Evolutionary conservation across 2,113 vertebrate genomes (phyloP).

Genomic region (Sylvietta virens): DNA sequence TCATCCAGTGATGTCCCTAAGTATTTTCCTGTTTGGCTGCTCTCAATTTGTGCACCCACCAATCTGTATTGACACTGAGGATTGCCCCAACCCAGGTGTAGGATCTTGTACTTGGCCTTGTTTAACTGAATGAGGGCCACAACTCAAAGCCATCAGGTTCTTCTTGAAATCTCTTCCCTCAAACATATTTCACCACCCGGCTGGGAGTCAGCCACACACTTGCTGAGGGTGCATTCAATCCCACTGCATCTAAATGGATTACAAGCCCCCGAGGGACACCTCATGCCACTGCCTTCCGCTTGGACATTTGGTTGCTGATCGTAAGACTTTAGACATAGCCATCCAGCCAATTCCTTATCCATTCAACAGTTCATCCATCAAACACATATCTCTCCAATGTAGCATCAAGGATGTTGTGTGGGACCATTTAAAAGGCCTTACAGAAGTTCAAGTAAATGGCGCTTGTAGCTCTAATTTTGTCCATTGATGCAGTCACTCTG

Average conservation of each 20-base stretch:
- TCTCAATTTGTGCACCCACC: background rate
- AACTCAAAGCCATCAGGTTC: background rate
- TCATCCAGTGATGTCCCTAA: background rate
- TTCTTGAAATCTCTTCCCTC: background rate
- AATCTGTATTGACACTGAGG: no score
- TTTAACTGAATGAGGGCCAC: background rate
- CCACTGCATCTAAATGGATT: background rate
- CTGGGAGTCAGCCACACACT: background rate
- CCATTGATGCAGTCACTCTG: fast-evolving
- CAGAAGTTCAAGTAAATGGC: background rate
- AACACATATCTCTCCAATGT: background rate
- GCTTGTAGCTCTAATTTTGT: background rate
- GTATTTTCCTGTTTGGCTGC: background rate
- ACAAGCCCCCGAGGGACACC: background rate
- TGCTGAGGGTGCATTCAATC: background rate
- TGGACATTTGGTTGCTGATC: background rate
- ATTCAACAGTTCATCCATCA: background rate
- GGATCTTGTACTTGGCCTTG: background rate
- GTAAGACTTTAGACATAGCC: background rate
- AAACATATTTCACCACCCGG: background rate
- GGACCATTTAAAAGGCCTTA: background rate
- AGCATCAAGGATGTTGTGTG: background rate
- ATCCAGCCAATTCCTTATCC: background rate
- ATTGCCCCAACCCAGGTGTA: background rate
- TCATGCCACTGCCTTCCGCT: background rate